phyloP scores from a whole-genome alignment of 2,797 vertebrate species.

The Tapera naevia region DNA sequence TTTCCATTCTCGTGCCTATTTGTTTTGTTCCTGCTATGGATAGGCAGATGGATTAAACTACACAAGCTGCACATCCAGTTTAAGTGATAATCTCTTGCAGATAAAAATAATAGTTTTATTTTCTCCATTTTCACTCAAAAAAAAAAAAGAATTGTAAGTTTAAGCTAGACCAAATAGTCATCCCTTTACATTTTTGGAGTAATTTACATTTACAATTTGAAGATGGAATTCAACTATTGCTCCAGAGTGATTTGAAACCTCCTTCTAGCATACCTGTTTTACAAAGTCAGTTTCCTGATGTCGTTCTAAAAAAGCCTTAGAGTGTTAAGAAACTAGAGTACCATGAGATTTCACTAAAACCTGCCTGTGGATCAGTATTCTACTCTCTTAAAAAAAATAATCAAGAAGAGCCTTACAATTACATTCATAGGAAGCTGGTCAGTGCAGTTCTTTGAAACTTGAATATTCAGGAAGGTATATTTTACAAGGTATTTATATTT shows the following conservation, averaged over 20 bases:
- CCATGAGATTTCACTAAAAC: background rate
- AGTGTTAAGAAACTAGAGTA: background rate
- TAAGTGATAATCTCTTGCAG: background rate
- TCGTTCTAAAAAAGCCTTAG: background rate
- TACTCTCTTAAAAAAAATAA: too few relatives aligned
- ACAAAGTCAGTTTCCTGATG: background rate
- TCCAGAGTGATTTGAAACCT: background rate
- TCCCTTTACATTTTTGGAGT: background rate
- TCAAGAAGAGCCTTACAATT: fast-evolving
- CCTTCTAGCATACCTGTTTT: background rate
- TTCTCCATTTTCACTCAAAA: background rate
- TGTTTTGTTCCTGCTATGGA: background rate
- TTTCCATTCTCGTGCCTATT: background rate
- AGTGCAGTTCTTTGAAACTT: background rate
- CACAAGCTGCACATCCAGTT: background rate
- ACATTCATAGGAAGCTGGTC: background rate
- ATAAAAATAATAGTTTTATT: background rate
- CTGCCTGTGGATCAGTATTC: background rate
- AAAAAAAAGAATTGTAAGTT: background rate
- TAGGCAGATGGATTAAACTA: background rate
- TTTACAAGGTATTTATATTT: background rate
- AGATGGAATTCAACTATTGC: background rate
- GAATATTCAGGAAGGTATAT: background rate
- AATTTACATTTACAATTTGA: background rate
- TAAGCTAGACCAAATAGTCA: background rate